These are phyloP conservation scores for Bubo blakistoni DNA, from an alignment of 2,113 vertebrate species.

Conservation along the genomic window DNA sequence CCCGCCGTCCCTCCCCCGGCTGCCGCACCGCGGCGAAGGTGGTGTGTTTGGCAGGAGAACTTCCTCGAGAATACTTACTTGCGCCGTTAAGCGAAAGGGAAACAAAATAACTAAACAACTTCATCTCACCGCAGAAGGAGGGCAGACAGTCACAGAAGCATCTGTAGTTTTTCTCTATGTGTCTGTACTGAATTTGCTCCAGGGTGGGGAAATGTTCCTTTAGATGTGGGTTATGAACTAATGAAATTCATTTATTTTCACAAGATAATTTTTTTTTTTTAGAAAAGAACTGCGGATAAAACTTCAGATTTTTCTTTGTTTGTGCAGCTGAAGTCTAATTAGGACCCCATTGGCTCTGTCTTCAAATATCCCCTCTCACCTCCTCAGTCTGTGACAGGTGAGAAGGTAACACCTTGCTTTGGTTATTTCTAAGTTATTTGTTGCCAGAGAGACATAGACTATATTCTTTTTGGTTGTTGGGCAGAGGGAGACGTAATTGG, in stretches of 20 bases:
- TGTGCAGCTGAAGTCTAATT: not conserved
- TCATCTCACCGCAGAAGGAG: not conserved
- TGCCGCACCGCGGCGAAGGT: not conserved
- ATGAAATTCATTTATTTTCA: not conserved
- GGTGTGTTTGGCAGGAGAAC: not conserved
- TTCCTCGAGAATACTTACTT: not conserved
- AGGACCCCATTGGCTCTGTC: not conserved
- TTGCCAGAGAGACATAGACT: not conserved
- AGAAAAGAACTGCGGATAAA: not conserved
- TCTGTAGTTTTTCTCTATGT: fast-evolving
- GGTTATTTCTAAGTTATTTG: not conserved
- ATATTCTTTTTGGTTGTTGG: not conserved
- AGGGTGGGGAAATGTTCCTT: not conserved
- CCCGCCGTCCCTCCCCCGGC: not conserved
- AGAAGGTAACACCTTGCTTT: not conserved
- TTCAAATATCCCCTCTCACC: not conserved
- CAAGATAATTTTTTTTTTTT: not conserved
- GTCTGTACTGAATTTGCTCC: not conserved
- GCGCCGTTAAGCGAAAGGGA: not conserved
- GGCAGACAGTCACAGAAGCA: not conserved
- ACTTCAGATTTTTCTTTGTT: not conserved
- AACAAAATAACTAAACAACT: not conserved
- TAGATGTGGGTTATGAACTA: not conserved
- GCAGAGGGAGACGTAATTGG: not conserved
- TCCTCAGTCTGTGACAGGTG: not conserved